Conservation (phyloP, 1,140 invertebrate genomes). For the Sarcophaga peregrina region DNA sequence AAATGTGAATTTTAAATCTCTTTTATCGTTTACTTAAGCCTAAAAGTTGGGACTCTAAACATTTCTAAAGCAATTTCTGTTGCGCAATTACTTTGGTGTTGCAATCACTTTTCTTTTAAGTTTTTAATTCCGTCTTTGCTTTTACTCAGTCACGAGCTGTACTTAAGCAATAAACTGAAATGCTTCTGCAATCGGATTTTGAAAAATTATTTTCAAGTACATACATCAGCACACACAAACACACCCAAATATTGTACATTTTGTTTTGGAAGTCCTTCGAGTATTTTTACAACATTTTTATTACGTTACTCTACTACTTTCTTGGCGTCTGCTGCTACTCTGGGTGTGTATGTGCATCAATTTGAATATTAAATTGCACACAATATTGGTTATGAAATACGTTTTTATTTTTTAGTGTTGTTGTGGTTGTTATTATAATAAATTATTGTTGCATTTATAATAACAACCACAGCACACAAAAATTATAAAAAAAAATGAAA, state of each 20-base stretch:
- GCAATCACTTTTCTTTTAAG: too few species aligned
- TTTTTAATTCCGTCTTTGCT: too few species aligned
- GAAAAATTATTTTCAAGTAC: not conserved
- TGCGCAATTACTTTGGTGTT: too few species aligned
- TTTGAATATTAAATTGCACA: slow-evolving; percentile 15
- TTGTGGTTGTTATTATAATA: too few species aligned
- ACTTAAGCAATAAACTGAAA: not conserved
- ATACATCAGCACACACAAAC: not conserved
- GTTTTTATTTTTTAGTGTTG: not conserved
- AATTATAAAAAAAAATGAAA: not conserved
- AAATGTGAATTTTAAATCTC: too few species aligned
- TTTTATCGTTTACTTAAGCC: too few species aligned
- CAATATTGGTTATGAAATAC: slow-evolving; percentile 5
- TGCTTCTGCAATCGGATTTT: not conserved
- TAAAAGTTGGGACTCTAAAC: too few species aligned
- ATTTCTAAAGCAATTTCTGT: too few species aligned
- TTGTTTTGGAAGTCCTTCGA: not conserved
- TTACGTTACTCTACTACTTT: not conserved
- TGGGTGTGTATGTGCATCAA: not conserved
- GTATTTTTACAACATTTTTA: not conserved
- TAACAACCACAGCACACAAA: too few species aligned
- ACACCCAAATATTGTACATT: not conserved
- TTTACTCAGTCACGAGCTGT: too few species aligned
- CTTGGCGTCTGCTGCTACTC: not conserved
- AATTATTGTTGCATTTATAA: too few species aligned